A percentile compares a stretch with the other conserved stretches of the same genome.
Evolutionary conservation across 92 coral and sea anemone species (phyloP).

Genomic region (Micromussa lordhowensis): DNA sequence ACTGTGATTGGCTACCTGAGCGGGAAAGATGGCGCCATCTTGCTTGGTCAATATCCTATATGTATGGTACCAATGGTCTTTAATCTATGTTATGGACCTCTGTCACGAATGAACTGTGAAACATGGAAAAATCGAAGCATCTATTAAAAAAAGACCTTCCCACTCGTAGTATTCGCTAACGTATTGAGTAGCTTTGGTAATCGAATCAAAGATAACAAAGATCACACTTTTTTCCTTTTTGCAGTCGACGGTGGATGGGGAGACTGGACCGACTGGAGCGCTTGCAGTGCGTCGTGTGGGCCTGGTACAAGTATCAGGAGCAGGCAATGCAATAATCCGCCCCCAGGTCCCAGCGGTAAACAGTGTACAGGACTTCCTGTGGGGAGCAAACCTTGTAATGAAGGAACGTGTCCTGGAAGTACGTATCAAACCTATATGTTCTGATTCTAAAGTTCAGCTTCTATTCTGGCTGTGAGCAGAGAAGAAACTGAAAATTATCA

Average conservation of each 20-base stretch:
- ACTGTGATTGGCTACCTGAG: too few species aligned
- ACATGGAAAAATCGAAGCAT: too few species aligned
- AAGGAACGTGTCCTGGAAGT: conserved; percentile 27
- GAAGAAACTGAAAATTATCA: not conserved
- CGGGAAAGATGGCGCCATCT: too few species aligned
- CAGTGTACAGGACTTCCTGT: conserved; percentile 38
- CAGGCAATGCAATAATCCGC: conserved; percentile 45
- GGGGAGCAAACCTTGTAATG: conserved; percentile 4
- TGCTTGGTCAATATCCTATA: too few species aligned
- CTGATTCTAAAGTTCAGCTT: too few species aligned
- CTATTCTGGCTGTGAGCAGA: not conserved
- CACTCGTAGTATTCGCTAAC: too few species aligned
- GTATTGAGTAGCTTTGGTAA: not conserved
- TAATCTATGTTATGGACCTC: too few species aligned
- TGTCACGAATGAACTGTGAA: too few species aligned
- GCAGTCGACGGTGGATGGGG: conserved; percentile 21
- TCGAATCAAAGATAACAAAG: not conserved
- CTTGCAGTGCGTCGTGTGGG: conserved; percentile 40
- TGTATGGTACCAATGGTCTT: too few species aligned
- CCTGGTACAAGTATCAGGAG: conserved; percentile 40
- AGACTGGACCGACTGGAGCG: conserved; percentile 37
- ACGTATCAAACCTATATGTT: not conserved
- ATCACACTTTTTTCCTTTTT: not conserved
- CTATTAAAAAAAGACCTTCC: too few species aligned
- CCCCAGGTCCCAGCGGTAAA: conserved; percentile 54